phyloP scores from a whole-genome alignment of 2,113 vertebrate species.

The Bothrops jararaca region DNA sequence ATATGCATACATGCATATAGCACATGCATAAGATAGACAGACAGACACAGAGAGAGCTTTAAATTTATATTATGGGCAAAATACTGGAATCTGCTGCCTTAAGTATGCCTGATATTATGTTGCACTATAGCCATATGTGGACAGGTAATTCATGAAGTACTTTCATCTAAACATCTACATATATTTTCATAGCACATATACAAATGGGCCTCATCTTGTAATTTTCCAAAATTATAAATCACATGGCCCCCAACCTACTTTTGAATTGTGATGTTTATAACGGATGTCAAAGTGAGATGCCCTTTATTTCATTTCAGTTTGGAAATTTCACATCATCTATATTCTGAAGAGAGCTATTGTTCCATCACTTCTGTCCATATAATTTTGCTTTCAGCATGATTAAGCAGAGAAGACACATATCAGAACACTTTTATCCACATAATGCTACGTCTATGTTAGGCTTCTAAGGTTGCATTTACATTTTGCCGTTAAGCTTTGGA shows the following conservation, averaged over 20 bases:
- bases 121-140: background rate
- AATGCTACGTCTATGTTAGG: conserved; percentile 63
- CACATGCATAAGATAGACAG: too few relatives aligned
- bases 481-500: conserved; percentile 45
- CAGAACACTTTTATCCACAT: conserved; percentile 55
- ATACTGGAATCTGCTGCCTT: background rate
- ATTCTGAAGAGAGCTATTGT: conserved; percentile 57
- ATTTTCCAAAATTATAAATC: conserved; percentile 31
- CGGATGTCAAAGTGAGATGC: conserved; percentile 45
- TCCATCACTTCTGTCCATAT: conserved; percentile 60
- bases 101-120: background rate
- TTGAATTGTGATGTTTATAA: conserved; percentile 37
- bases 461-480: conserved; percentile 53
- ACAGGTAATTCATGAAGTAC: background rate
- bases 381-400: conserved; percentile 64
- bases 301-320: conserved; percentile 58
- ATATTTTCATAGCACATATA: background rate
- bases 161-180: background rate
- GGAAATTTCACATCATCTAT: conserved; percentile 55
- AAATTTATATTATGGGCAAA: background rate
- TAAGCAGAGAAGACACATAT: conserved; percentile 58
- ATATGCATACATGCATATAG: too few relatives aligned
- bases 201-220: background rate
- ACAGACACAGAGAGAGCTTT: too few relatives aligned
- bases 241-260: background rate